phyloP scores from a whole-genome alignment of 2,888 invertebrate species.

The Oasisia sp. region DNA sequence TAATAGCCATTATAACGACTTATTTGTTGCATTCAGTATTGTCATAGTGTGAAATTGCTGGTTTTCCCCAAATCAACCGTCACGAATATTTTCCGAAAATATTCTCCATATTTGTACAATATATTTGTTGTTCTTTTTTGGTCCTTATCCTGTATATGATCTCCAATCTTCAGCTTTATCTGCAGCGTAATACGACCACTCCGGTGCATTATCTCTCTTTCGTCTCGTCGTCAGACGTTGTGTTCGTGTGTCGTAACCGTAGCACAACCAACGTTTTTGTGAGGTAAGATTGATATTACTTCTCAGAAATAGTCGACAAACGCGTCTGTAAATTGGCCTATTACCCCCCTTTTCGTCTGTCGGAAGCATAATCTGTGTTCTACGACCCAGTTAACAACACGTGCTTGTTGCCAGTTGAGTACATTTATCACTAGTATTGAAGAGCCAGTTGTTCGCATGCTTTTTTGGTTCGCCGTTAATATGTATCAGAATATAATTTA shows the following conservation, averaged over 20 bases:
- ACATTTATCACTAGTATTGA: background rate
- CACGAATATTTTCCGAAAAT: background rate
- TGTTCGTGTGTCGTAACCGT: background rate
- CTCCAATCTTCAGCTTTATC: background rate
- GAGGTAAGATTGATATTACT: background rate
- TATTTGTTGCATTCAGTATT: background rate
- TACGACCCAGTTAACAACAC: background rate
- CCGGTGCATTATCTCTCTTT: background rate
- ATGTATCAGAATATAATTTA: no score
- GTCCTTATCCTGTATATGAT: background rate
- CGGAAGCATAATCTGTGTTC: background rate
- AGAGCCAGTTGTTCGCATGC: background rate
- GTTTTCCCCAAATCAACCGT: background rate
- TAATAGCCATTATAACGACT: background rate
- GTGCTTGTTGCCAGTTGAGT: background rate
- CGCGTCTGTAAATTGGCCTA: background rate
- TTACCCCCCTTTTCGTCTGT: background rate
- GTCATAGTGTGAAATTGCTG: background rate
- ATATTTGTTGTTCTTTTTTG: background rate
- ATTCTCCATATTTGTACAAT: background rate
- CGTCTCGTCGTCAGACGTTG: background rate
- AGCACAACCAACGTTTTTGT: background rate
- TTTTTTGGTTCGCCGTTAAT: background rate
- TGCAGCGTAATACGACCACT: background rate
- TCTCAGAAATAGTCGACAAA: background rate